Base-by-base conservation (phyloP, 2,888 invertebrate species). In the Parascotia fuliginaria region DNA sequence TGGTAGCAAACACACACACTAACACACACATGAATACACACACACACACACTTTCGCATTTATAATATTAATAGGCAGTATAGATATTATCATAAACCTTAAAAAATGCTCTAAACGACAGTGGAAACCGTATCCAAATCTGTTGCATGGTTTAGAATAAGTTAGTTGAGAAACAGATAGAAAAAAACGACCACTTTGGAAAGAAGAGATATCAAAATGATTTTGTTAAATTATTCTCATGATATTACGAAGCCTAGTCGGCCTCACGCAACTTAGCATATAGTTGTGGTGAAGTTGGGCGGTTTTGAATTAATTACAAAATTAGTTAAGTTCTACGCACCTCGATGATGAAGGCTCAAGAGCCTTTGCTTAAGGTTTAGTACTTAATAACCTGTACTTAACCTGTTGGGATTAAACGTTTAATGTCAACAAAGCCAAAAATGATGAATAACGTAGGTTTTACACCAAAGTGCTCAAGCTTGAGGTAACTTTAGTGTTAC, bases 331-430 rank as follows among this genome's bases (percentile, higher is more conserved):
- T 68, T 73, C 70, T 61, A 70, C 64, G 66, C 60, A 50, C 49
- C 47, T 46, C 47, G 58, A 63, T 64, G 65, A 70, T 57, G 60
- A 67, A 55, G 63, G 67, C 71, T 65, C 43, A 53, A 55, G 42
- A 44, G 38, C 65, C 69, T 70, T 76, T 74, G 72, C 70, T 70
- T 60, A 65, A 68, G 68, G 76, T 68, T 77, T 75, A 77, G 69
- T 75, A 62, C 71, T 68, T 75, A 72, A 79, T 79, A 75, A 77
- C 77, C 70, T 70, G 65, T 62, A 60, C 63, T 66, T 69, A 73
- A 66, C 70, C 71, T 29, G 55, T 40, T 36, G 62, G 67, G 62
- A 69, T 70, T 65, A 66, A 69, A 69, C 58, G 65, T 65, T 61
- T 45, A 54, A 55, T 60, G 61, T 62, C 58, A 56, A 70, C 55